Evolutionary conservation across 1,140 invertebrate genomes (phyloP), one percentile per base, ranked within the genome.

Genomic region (Leptopilina clavipes): DNA sequence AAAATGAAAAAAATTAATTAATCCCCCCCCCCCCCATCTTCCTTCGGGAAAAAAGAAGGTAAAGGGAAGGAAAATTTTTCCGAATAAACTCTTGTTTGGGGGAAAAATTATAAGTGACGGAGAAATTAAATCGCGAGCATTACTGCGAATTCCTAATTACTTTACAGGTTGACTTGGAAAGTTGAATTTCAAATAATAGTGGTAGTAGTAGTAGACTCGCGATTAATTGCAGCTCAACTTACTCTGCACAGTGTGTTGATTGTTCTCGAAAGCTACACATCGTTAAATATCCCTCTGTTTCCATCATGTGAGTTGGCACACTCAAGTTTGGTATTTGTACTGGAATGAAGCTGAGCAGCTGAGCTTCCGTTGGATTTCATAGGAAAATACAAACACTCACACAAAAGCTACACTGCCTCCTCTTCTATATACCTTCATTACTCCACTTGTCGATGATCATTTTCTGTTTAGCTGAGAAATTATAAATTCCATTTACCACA

Each of bases 321-420:
- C 25, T 65, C 22, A 37, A 25, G 59, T 37, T 65, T 65, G 11
- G 25, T 65, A 37, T 65, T 65, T 65, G 25, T 65, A 31, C 59
- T 31, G 22, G 59, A 31, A 65, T 31, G 25, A 65, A 65, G 10
- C 59, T 65, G 19, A 37, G 14, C 12, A 65, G 59, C 12, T 25
- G n/a, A 54, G 19, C 18, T 18, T 19, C 52, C 52, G 25, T 14
- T 65, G 22, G 14, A 31, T 65, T 65, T 11, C 22, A 65, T 31
- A 65, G 59, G 19, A 37, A 65, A 65, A 65, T 31, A 65, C 19
- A 31, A 65, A 65, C 19, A 65, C 25, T 17, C 48, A 52, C 48
- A 52, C 48, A 52, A 52, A n/a, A n/a, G 48, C 14, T 52, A 52
- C 14, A n/a, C 48, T 17, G 17, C n/a, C n/a, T n/a, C n/a, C n/a